Percentiles rank a stretch among this genome's conserved stretches.
phyloP scores from a whole-genome alignment of 2,113 vertebrate genomes.

The Orthonyx spaldingii region DNA sequence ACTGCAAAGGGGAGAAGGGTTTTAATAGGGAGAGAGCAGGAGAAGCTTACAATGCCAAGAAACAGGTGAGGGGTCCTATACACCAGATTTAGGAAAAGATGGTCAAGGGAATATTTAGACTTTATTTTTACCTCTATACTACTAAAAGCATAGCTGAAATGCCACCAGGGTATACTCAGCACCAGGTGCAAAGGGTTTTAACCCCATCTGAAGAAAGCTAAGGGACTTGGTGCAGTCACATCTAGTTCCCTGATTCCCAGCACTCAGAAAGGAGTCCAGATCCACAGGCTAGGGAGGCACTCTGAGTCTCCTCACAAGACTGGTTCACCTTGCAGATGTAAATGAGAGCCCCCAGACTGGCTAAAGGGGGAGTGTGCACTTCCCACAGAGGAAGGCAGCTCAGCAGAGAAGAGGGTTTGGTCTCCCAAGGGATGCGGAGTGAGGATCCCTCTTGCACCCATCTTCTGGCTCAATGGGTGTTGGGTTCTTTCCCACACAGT shows the following conservation, averaged over 20 bases:
- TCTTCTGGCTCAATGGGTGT: rapidly evolving
- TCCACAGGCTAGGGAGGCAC: neutral
- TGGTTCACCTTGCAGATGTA: neutral
- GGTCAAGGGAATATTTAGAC: neutral
- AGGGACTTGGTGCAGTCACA: neutral
- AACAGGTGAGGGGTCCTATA: neutral
- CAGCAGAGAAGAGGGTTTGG: neutral
- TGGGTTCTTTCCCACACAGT: neutral
- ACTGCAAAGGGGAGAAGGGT: neutral
- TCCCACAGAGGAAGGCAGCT: neutral
- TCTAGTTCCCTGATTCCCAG: neutral
- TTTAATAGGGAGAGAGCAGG: neutral
- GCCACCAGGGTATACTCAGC: neutral
- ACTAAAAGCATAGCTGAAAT: neutral
- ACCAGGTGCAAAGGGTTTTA: neutral
- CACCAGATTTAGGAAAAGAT: neutral
- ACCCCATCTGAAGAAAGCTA: neutral
- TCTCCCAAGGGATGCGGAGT: rapidly evolving
- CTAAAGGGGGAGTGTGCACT: neutral
- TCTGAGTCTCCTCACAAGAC: neutral
- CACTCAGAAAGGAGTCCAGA: neutral
- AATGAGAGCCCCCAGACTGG: neutral
- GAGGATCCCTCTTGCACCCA: neutral
- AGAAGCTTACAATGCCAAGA: neutral
- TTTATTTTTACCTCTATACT: neutral